Evolutionary conservation across 1,140 invertebrate species (phyloP).

Genomic region (Temnothorax curvispinosus): DNA sequence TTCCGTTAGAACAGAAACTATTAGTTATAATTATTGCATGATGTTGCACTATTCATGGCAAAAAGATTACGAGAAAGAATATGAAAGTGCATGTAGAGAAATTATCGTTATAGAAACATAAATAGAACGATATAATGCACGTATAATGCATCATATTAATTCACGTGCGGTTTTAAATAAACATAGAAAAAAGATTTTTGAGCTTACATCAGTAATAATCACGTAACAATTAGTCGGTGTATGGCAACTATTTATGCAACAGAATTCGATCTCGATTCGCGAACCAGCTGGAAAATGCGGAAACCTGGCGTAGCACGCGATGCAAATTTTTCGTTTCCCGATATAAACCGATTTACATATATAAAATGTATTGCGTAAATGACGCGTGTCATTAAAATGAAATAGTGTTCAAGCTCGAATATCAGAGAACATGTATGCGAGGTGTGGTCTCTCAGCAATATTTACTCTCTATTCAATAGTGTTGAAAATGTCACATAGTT

Average conservation of each 20-base stretch:
- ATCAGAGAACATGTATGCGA: not conserved
- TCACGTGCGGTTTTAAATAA: not conserved
- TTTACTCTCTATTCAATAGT: slow-evolving; percentile 3
- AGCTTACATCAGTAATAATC: slow-evolving; percentile 10
- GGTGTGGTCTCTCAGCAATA: not conserved
- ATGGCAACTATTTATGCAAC: slow-evolving; percentile 10
- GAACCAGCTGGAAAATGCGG: slow-evolving; percentile 33
- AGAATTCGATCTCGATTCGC: slow-evolving; percentile 3
- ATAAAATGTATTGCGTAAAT: slow-evolving; percentile 29
- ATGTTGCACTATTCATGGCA: not conserved
- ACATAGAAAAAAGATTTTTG: not conserved
- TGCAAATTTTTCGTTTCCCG: slow-evolving; percentile 31
- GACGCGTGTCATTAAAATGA: slow-evolving; percentile 21
- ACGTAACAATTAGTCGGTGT: slow-evolving; percentile 13
- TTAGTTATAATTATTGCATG: not conserved
- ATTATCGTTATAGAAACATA: not conserved
- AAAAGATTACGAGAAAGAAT: not conserved
- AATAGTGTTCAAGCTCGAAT: not conserved
- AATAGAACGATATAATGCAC: not conserved
- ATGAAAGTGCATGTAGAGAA: not conserved
- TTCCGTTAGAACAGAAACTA: not conserved
- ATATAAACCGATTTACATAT: slow-evolving; percentile 44
- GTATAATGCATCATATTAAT: not conserved
- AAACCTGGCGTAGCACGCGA: slow-evolving; percentile 22
- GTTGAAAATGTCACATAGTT: slow-evolving; percentile 13